phyloP scores from a whole-genome alignment of 2,113 vertebrate species.

The Potamarius usumacintae region DNA sequence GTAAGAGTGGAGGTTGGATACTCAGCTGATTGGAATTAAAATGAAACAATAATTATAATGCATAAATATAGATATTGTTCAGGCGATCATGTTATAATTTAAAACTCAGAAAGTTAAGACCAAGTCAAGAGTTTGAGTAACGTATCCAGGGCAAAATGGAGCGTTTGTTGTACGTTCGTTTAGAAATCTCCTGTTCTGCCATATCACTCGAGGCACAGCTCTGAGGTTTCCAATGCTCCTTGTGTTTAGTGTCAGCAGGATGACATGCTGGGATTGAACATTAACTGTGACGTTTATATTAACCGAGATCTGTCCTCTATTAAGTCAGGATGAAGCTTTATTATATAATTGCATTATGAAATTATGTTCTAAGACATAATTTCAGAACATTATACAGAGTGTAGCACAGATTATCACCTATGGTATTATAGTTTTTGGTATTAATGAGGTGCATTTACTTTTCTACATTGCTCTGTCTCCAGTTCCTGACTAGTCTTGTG shows the following conservation, averaged over 20 bases:
- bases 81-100: not conserved
- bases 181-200: not conserved
- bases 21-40: not conserved
- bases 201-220: not conserved
- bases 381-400: not conserved
- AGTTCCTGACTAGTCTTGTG: not conserved
- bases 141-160: not conserved
- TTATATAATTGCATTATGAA: not conserved
- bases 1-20: slow-evolving; percentile 6
- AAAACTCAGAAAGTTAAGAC: not conserved
- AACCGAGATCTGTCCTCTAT: not conserved
- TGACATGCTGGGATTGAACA: not conserved
- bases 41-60: not conserved
- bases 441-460: not conserved
- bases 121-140: not conserved
- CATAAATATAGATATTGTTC: not conserved
- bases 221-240: not conserved
- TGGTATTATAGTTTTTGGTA: not conserved
- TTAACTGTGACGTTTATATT: not conserved
- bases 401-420: not conserved
- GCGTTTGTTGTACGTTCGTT: not conserved
- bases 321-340: not conserved
- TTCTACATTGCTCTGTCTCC: not conserved
- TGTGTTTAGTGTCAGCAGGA: not conserved
- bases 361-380: not conserved